Conservation (phyloP, 2,888 invertebrate genomes). For the Noctua janthina region DNA sequence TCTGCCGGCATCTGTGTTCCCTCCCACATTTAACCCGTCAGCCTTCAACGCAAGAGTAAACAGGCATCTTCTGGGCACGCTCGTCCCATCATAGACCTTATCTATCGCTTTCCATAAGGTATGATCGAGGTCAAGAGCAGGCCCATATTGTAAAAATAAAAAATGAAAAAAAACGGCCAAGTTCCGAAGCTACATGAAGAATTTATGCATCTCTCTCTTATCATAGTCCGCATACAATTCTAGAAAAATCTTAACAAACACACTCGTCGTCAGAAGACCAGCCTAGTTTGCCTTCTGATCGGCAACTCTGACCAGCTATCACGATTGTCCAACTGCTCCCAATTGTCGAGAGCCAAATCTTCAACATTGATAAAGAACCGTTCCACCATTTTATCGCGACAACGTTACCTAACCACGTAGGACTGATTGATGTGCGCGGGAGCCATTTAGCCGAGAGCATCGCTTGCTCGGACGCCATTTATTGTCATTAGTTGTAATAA, state of each 20-base stretch:
- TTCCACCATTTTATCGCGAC: slow-evolving; percentile 21
- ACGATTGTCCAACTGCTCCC: background rate
- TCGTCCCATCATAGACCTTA: too few species aligned
- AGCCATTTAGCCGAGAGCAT: slow-evolving; percentile 18
- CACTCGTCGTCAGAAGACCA: background rate
- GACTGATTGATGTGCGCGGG: slow-evolving; percentile 25
- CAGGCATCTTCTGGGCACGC: too few species aligned
- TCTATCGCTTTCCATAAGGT: too few species aligned
- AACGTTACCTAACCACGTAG: slow-evolving; percentile 13
- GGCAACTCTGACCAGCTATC: background rate
- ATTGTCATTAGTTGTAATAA: slow-evolving; percentile 44
- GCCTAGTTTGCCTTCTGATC: background rate
- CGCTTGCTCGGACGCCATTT: slow-evolving; percentile 10
- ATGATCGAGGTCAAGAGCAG: too few species aligned
- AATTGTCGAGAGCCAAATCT: background rate
- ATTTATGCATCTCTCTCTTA: too few species aligned
- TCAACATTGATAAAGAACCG: slow-evolving; percentile 1
- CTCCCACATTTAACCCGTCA: too few species aligned
- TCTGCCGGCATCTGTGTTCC: too few species aligned
- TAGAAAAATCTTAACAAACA: background rate
- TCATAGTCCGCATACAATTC: background rate
- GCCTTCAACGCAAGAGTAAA: too few species aligned
- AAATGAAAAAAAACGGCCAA: background rate
- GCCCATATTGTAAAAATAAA: too few species aligned
- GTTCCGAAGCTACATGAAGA: background rate